phyloP scores from a whole-genome alignment of 2,888 invertebrate genomes.

The Anagyrus pseudococci region DNA sequence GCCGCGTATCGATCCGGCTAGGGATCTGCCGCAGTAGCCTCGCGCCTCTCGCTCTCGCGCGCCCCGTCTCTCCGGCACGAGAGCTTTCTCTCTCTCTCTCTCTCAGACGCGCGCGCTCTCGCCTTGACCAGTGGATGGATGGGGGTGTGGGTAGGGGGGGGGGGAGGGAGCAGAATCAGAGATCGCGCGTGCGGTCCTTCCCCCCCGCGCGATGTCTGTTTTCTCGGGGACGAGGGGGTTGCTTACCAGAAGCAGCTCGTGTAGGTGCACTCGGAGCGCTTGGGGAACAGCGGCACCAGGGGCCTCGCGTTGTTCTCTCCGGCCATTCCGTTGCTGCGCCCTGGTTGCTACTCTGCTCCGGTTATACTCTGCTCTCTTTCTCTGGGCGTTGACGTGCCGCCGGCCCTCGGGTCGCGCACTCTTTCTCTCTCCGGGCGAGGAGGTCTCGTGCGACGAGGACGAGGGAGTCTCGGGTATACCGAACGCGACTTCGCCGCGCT shows the following conservation, averaged over 20 bases:
- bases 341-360: too few relatives aligned
- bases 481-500: too few relatives aligned
- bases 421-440: too few relatives aligned
- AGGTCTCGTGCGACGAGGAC: too few relatives aligned
- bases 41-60: neutral
- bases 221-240: neutral
- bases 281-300: slow-evolving; percentile 70
- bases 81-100: neutral
- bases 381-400: too few relatives aligned
- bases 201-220: too few relatives aligned
- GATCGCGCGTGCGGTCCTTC: neutral
- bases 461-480: too few relatives aligned
- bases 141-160: too few relatives aligned
- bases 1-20: slow-evolving; percentile 55
- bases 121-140: too few relatives aligned
- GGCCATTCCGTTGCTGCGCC: too few relatives aligned
- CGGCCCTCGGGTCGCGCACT: too few relatives aligned
- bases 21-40: slow-evolving; percentile 56
- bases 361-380: too few relatives aligned
- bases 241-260: slow-evolving; percentile 87
- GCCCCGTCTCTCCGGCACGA: neutral
- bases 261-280: slow-evolving; percentile 81
- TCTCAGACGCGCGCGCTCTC: neutral
- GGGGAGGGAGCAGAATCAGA: neutral
- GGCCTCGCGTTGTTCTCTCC: slow-evolving; percentile 56